Evolutionary conservation across 1,140 invertebrate genomes (phyloP), one percentile per base, ranked within the genome.

Genomic region (Bombus balteatus): DNA sequence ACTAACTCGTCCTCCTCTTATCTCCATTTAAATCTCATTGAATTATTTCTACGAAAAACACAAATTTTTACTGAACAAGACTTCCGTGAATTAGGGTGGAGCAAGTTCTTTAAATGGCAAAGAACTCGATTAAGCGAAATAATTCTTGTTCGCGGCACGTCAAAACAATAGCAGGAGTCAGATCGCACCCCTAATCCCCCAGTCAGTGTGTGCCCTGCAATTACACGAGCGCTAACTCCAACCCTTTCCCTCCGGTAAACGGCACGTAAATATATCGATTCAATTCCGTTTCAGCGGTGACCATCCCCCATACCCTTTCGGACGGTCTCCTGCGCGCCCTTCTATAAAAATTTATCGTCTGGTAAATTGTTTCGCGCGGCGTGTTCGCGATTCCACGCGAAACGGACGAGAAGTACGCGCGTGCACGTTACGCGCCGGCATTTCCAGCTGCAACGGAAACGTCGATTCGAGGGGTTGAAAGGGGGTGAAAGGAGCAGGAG

Each of bases 301-400:
- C 89, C 75, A 89, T 81, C 85, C 82, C 43, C 82, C n/a, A 47
- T 85, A 74, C 73, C 62, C 65, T 66, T 39, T 18, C 65, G 59
- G 62, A 41, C 62, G 78, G 62, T 74, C 78, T 86, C 78, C 86
- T 82, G 91, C 85, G 90, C 92, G 91, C 94, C 94, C 94, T 95
- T 95, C 94, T 95, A 95, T 95, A 95, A 95, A 95, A 95, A 95
- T 95, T 95, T 95, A 95, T 95, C 95, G 95, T 95, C 95, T 95
- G 95, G 95, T 90, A 95, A 95, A 95, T 95, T 95, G 95, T 95
- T 95, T 95, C 92, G 94, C 94, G 92, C 91, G 89, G 87, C 92
- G 88, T 90, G 89, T 81, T 81, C 87, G 89, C 85, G 91, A 92
- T 94, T 93, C 91, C 93, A 85, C 90, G 84, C 80, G 81, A 83